Percentiles rank a stretch among this genome's conserved stretches.
Conservation (phyloP, 2,888 invertebrate genomes). For the Alentia gelatinosa region DNA sequence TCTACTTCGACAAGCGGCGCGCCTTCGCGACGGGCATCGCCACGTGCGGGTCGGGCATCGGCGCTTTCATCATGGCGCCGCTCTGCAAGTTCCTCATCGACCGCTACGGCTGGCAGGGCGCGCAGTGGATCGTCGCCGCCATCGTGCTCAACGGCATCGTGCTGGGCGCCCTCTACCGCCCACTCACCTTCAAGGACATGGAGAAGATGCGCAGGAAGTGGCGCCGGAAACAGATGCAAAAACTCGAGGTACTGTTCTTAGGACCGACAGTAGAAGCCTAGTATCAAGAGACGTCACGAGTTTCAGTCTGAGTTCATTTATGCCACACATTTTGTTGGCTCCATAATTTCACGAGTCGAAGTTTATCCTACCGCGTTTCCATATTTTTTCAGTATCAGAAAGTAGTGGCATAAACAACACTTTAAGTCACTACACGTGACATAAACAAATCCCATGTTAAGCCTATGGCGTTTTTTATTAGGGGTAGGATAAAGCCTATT, state of each 20-base stretch:
- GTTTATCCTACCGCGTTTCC: too few species aligned
- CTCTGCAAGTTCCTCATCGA: slow-evolving; percentile 86
- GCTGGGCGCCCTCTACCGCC: slow-evolving; percentile 91
- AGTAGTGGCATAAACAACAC: too few species aligned
- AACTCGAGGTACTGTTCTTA: slow-evolving; percentile 48
- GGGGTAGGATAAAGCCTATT: too few species aligned
- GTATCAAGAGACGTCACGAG: too few species aligned
- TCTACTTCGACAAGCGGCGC: slow-evolving; percentile 59
- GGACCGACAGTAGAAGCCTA: too few species aligned
- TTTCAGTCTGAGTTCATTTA: too few species aligned
- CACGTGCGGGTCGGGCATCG: slow-evolving; percentile 55
- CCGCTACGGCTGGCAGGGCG: slow-evolving; percentile 87
- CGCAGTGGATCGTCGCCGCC: slow-evolving; percentile 89
- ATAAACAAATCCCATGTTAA: too few species aligned
- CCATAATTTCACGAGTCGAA: too few species aligned
- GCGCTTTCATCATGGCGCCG: slow-evolving; percentile 90
- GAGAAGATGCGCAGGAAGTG: slow-evolving; percentile 52
- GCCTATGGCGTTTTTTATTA: too few species aligned
- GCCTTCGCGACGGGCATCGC: slow-evolving; percentile 59
- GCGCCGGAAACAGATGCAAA: slow-evolving; percentile 39
- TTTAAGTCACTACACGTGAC: too few species aligned
- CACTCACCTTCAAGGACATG: slow-evolving; percentile 82
- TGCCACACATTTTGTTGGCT: too few species aligned
- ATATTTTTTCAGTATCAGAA: too few species aligned
- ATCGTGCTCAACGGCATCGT: slow-evolving; percentile 87